These are phyloP conservation scores for Lynx canadensis DNA, from an alignment of 2,113 vertebrate species.

Conservation along the genomic window DNA sequence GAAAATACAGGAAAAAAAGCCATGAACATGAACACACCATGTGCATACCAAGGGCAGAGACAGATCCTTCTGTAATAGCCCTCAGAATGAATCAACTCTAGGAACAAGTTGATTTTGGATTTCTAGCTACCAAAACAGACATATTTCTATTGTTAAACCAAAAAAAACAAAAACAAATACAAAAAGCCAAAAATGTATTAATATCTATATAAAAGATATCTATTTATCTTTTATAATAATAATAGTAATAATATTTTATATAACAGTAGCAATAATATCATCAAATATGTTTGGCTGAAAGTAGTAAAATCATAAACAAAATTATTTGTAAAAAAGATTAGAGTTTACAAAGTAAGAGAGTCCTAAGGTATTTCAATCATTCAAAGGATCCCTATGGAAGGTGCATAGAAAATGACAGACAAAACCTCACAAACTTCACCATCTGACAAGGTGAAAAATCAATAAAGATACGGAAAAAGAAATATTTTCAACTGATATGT, in stretches of 20 bases:
- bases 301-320: background rate
- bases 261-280: background rate
- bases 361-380: background rate
- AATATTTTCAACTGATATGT: background rate
- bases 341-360: background rate
- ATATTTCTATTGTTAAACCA: background rate
- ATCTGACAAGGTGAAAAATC: background rate
- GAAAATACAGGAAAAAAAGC: background rate
- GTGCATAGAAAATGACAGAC: background rate
- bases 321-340: background rate
- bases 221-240: background rate
- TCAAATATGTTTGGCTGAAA: background rate
- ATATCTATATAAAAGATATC: background rate
- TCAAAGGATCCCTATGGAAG: background rate
- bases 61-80: background rate
- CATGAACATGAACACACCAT: background rate
- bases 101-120: background rate
- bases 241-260: background rate
- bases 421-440: background rate
- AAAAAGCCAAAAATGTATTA: background rate
- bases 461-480: background rate
- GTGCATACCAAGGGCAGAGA: background rate
- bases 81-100: background rate
- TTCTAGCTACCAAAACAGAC: background rate
- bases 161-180: background rate